Percentiles rank a stretch among this genome's conserved stretches.
These are phyloP conservation scores for Bombus affinis DNA, from an alignment of 1,140 invertebrate genomes.

Conservation along the genomic window DNA sequence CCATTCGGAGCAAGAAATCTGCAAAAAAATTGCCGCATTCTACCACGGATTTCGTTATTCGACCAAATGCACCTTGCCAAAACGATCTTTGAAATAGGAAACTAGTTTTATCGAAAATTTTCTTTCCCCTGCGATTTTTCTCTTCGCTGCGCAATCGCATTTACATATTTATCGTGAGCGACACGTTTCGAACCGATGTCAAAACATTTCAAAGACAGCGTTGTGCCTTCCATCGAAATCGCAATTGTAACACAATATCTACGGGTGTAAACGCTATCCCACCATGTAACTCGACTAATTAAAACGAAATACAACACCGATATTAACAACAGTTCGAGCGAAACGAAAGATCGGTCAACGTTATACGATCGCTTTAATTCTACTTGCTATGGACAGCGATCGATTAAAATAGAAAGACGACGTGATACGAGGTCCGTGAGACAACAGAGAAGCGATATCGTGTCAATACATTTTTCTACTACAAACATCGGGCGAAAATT, in stretches of 20 bases:
- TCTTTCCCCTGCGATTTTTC: neutral
- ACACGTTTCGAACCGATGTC: neutral
- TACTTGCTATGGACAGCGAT: neutral
- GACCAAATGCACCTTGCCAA: neutral
- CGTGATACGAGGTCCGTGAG: neutral
- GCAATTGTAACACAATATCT: neutral
- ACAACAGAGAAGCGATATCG: neutral
- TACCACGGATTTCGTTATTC: neutral
- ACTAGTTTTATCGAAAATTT: neutral
- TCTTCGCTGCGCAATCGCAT: neutral
- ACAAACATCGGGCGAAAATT: neutral
- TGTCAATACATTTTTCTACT: neutral
- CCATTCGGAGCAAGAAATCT: neutral
- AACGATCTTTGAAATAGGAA: constrained; percentile 3
- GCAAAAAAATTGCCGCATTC: constrained; percentile 21
- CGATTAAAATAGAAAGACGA: neutral
- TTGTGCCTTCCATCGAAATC: neutral
- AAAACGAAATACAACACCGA: neutral
- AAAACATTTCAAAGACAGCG: neutral
- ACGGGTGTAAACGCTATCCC: neutral
- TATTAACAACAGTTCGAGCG: neutral
- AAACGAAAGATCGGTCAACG: neutral
- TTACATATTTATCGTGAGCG: neutral
- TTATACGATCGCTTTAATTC: neutral
- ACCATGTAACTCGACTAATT: neutral